phyloP scores from a whole-genome alignment of 2,113 vertebrate genomes.

The Arenaria interpres region DNA sequence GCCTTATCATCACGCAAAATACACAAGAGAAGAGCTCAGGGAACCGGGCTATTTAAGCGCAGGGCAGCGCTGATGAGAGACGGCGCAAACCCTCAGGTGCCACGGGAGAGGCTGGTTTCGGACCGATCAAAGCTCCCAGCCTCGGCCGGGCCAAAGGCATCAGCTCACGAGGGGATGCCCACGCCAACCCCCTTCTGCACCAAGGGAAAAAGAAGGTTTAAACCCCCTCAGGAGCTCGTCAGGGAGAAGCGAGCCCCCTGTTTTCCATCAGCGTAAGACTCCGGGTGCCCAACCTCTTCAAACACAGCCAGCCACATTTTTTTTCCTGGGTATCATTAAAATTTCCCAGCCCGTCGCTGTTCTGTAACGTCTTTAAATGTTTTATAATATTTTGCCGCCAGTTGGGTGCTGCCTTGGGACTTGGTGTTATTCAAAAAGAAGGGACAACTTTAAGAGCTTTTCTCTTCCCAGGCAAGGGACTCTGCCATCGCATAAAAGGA shows the following conservation, averaged over 20 bases:
- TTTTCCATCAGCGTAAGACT: neutral
- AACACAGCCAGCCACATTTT: neutral
- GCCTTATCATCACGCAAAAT: neutral
- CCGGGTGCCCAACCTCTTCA: neutral
- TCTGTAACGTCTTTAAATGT: slow-evolving; percentile 8
- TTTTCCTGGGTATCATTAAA: neutral
- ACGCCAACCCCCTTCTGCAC: neutral
- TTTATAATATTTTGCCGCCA: neutral
- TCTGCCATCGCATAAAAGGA: slow-evolving; percentile 1
- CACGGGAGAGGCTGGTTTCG: neutral
- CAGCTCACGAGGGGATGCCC: neutral
- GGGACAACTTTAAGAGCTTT: slow-evolving; percentile 13
- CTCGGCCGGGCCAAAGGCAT: neutral
- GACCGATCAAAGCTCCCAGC: neutral
- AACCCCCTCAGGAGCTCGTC: neutral
- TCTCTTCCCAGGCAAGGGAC: neutral
- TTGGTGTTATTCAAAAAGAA: slow-evolving; percentile 53
- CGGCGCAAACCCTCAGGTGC: neutral
- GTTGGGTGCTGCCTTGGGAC: neutral
- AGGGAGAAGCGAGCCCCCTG: neutral
- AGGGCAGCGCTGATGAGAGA: accelerated
- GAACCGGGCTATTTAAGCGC: neutral
- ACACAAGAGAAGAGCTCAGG: neutral
- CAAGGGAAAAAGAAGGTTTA: neutral
- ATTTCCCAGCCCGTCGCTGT: neutral